A percentile compares a stretch with the other conserved stretches of the same genome.
phyloP scores from a whole-genome alignment of 2,797 vertebrate genomes.

The Choloepus didactylus region DNA sequence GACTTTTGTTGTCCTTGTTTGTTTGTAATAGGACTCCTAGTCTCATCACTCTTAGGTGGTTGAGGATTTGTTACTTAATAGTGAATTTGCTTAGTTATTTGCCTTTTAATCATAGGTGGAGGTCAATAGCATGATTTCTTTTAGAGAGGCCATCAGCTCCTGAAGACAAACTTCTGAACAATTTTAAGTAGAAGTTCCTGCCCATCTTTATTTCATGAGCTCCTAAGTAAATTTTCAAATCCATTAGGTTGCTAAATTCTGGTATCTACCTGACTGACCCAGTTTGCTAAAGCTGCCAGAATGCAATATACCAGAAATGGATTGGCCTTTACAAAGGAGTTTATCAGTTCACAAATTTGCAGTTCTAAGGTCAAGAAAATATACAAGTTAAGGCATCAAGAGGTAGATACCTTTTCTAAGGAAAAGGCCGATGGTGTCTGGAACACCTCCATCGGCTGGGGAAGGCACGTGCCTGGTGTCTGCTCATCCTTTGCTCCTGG shows the following conservation, averaged over 20 bases:
- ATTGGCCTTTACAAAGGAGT: too few relatives aligned
- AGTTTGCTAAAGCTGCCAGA: too few relatives aligned
- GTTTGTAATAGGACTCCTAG: neutral
- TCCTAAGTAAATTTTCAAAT: neutral
- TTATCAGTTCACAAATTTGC: too few relatives aligned
- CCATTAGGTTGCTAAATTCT: neutral
- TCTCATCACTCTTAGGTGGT: neutral
- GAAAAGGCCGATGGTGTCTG: too few relatives aligned
- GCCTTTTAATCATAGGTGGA: neutral
- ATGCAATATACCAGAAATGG: too few relatives aligned
- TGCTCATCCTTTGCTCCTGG: too few relatives aligned
- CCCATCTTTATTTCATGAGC: neutral
- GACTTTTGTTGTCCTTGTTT: neutral
- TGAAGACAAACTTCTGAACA: neutral
- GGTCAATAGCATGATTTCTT: neutral
- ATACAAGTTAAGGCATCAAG: too few relatives aligned
- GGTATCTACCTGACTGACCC: neutral
- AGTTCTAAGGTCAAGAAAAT: too few relatives aligned
- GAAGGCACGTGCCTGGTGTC: too few relatives aligned
- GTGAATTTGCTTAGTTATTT: constrained; percentile 50
- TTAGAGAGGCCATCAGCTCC: neutral
- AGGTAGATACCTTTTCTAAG: too few relatives aligned
- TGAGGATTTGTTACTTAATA: neutral
- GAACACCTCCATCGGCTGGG: too few relatives aligned
- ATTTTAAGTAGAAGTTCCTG: neutral